Percentiles rank a stretch among this genome's conserved stretches.
Conservation (phyloP, 2,797 vertebrate species). For the Pseudochirops cupreus region DNA sequence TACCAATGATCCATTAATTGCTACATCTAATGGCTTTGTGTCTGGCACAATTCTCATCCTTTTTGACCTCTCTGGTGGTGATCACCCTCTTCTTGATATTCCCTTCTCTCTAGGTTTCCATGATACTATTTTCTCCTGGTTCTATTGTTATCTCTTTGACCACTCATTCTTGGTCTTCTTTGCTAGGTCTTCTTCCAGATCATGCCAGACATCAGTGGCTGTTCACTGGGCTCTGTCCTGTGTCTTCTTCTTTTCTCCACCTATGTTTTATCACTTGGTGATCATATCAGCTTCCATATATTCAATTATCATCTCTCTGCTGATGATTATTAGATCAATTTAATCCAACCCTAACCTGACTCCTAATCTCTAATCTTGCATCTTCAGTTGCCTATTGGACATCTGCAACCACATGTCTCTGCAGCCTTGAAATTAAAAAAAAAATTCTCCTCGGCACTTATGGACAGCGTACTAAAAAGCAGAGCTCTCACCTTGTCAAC, state of each 20-base stretch:
- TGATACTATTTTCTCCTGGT: not conserved
- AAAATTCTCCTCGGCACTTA: not conserved
- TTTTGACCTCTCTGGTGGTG: not conserved
- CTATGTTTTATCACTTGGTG: not conserved
- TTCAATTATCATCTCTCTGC: not conserved
- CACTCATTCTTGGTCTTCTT: not conserved
- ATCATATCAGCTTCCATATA: not conserved
- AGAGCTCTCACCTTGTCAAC: not conserved
- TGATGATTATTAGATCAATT: not conserved
- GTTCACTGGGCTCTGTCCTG: not conserved
- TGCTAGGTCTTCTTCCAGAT: not conserved
- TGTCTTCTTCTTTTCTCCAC: not conserved
- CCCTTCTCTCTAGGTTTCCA: not conserved
- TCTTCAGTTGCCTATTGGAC: not conserved
- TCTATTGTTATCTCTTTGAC: not conserved
- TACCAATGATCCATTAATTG: not conserved
- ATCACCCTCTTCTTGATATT: not conserved
- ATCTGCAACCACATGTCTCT: not conserved
- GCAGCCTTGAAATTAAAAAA: not conserved
- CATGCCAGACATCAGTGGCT: not conserved
- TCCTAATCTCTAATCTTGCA: not conserved
- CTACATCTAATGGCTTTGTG: not conserved
- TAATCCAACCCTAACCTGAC: not conserved
- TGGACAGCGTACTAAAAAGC: not conserved
- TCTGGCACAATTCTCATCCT: not conserved